Percentiles rank a stretch among this genome's conserved stretches.
phyloP scores from a whole-genome alignment of 1,140 invertebrate genomes.

The Thalassaphorura encarpata region DNA sequence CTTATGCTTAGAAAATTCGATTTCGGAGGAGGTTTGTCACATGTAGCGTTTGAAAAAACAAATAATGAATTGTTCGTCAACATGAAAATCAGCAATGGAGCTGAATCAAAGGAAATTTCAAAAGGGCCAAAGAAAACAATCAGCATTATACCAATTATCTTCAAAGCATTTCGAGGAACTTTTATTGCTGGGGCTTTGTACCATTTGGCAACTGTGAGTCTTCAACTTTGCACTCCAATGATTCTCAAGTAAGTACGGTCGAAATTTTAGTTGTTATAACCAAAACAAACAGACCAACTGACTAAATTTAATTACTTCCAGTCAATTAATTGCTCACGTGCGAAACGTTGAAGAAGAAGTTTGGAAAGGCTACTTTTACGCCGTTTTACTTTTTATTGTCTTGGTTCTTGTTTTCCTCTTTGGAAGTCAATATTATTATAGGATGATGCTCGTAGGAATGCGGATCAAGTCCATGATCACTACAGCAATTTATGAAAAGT shows the following conservation, averaged over 20 bases:
- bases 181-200: not conserved
- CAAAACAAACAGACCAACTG: not conserved
- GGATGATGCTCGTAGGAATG: constrained; percentile 83
- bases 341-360: constrained; percentile 35
- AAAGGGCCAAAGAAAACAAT: no score
- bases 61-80: constrained; percentile 39
- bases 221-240: constrained; percentile 49
- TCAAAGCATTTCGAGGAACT: not conserved
- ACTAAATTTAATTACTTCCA: not conserved
- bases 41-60: not conserved
- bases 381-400: constrained; percentile 61
- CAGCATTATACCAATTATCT: constrained; percentile 40
- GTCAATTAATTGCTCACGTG: not conserved
- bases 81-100: no score
- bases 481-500: constrained; percentile 84
- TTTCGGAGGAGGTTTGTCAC: not conserved
- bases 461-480: constrained; percentile 82
- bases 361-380: constrained; percentile 85
- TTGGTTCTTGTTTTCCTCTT: constrained; percentile 80
- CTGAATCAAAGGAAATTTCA: no score
- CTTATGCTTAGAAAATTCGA: not conserved
- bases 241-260: constrained; percentile 35
- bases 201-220: constrained; percentile 36
- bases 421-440: constrained; percentile 73
- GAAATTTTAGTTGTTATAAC: not conserved